Evolutionary conservation across 2,797 vertebrate species (phyloP), one percentile per base, ranked within the genome.

Genomic region (Peromyscus nudipes): DNA sequence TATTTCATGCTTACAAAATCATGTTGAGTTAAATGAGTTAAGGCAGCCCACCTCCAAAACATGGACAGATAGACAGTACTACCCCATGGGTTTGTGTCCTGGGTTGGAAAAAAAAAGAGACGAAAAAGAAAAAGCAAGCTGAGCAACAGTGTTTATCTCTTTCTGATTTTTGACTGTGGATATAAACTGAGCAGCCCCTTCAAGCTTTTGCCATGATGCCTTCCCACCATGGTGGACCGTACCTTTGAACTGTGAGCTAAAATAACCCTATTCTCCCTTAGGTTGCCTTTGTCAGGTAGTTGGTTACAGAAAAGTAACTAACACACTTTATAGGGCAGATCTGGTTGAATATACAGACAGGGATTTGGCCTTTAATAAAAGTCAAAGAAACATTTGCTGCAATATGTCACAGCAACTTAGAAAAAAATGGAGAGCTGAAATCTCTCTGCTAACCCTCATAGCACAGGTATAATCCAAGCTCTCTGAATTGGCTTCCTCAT

Each of bases 311-410:
- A 82, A 62, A 40, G 23, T 60, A 62, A 64, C 81, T 49, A 40
- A 27, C 6, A 82, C 55, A 60, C 23, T n/a, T 57, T 25, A 8
- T 65, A 27, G 60, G 17, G 73, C n/a, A 43, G 6, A 3, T 55
- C 57, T 77, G 14, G 43, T 37, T 60, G 60, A 93, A 67, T 92
- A 86, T 12, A 57, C 27, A 91, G 40, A 85, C 4, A 75, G 95
- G 31, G 2, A 77, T 89, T 93, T 64, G 84, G 46, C 77, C 55
- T 95, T 96, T 55, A 55, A 55, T 86, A 85, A 96, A 91, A 97
- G 27, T 67, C 73, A 83, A 90, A 84, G 27, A 23, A 91, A 65
- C 91, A 27, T 17, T 71, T 23, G 25, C 40, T 73, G 4, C 4
- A 67, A 73, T 46, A 55, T 57, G 85, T 71, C 55, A 71, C 12